phyloP scores from a whole-genome alignment of 2,797 vertebrate genomes.

The Lepus oiostolus region DNA sequence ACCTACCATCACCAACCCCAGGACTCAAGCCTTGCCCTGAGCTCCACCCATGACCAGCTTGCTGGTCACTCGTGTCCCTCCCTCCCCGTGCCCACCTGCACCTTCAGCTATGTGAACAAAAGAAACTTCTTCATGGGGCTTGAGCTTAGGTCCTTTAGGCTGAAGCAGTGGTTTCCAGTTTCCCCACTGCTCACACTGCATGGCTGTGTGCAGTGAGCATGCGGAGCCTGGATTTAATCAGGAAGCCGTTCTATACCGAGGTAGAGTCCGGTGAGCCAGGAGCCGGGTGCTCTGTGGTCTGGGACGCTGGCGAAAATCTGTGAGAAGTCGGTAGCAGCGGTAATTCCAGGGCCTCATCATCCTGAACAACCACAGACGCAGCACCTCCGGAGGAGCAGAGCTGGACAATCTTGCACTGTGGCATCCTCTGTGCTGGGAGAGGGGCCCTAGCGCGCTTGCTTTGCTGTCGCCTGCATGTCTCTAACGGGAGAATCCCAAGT shows the following conservation, averaged over 20 bases:
- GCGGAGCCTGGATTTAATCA: background rate
- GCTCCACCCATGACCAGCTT: background rate
- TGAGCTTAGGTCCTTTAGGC: background rate
- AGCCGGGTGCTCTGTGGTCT: background rate
- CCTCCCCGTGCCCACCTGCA: background rate
- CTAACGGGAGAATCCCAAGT: too few species aligned
- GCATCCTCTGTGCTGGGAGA: background rate
- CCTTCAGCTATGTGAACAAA: background rate
- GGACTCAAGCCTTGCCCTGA: too few species aligned
- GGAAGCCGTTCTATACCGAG: background rate
- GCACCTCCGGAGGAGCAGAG: too few species aligned
- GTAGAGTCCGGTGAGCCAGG: background rate
- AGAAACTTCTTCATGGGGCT: background rate
- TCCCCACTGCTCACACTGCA: rapidly evolving
- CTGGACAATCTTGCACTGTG: background rate
- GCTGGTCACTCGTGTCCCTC: rapidly evolving
- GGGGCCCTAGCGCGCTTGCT: rapidly evolving
- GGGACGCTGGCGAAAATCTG: background rate
- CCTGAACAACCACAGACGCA: background rate
- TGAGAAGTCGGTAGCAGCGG: background rate
- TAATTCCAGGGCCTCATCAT: background rate
- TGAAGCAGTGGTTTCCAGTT: background rate
- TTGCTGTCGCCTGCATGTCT: background rate
- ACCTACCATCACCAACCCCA: rapidly evolving
- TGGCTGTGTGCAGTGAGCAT: background rate